phyloP scores from a whole-genome alignment of 2,797 vertebrate species.

The Sphenopsis melanotis region DNA sequence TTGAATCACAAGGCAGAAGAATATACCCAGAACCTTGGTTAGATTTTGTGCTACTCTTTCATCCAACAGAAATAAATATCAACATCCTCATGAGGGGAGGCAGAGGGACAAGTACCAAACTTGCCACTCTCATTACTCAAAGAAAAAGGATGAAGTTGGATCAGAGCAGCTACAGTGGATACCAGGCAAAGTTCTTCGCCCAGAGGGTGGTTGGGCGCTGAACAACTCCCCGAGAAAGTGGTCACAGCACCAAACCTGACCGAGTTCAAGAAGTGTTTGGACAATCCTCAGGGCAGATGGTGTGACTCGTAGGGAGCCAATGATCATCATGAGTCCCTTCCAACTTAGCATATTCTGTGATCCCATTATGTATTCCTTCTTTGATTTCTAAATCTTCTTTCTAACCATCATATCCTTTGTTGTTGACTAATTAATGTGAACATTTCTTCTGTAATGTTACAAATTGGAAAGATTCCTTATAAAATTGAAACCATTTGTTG shows the following conservation, averaged over 20 bases:
- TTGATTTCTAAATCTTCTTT: neutral
- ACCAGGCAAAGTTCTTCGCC: neutral
- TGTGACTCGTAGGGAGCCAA: rapidly evolving
- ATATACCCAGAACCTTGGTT: neutral
- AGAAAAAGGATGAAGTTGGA: neutral
- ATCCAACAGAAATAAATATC: neutral
- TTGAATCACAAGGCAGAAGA: neutral
- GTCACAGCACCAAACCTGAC: neutral
- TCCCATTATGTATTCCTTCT: neutral
- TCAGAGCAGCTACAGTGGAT: neutral
- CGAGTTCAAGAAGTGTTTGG: neutral
- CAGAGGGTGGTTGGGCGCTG: rapidly evolving
- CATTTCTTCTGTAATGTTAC: neutral
- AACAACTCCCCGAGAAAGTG: neutral
- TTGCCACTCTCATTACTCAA: neutral
- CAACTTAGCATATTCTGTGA: neutral
- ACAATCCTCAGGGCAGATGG: neutral
- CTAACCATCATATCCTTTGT: neutral
- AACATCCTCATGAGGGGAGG: neutral
- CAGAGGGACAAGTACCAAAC: neutral
- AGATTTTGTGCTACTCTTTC: neutral
- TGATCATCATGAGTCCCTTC: neutral
- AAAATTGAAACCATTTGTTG: neutral
- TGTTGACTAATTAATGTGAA: neutral
- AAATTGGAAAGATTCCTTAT: neutral